Base-by-base conservation (phyloP, 2,113 vertebrate genomes). In the Hassar affinis region DNA sequence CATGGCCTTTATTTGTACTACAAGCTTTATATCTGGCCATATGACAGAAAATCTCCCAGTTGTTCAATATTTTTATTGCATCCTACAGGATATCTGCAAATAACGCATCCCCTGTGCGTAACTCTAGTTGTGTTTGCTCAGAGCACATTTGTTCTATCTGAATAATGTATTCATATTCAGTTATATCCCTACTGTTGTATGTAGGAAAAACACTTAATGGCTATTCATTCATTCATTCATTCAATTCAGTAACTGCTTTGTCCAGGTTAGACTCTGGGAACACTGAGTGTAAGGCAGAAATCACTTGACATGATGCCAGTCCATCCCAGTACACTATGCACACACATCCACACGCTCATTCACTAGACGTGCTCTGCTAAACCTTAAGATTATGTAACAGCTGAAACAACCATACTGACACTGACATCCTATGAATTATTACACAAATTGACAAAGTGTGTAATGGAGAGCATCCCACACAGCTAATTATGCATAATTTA, bases 401-500 rank as follows among this genome's bases (percentile, higher is more conserved):
- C 54, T 61, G 11, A 47, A 82, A 49, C n/a, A 74, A 75, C 38
- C 68, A 15, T 59, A 49, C 38, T 42, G 38, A 42, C 54, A 56
- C 33, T n/a, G 20, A 68, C 33, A 71, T 71, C 49, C 49, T 56
- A 56, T n/a, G 22, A 80, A 51, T 51, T 51, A 68, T 66, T 52
- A 61, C 51, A 33, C 54, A 74, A 61, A 57, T 12, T 61, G 38
- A 61, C 61, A 75, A 82, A 82, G 52, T 66, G 61, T 49, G n/a
- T 66, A 54, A 59, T 59, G 22, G 54, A 59, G 38, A 61, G 11
- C 80, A 82, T 45, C 68, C 42, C 56, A 74, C 57, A 72, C 35
- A 61, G 52, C 38, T 74, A 61, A 47, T 75, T 74, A 75, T 61
- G 68, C 9, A 57, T 75, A 75, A 75, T 75, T 74, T 56, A 56